Conservation (phyloP, 23 tunicate genomes). For the Styela plicata region DNA sequence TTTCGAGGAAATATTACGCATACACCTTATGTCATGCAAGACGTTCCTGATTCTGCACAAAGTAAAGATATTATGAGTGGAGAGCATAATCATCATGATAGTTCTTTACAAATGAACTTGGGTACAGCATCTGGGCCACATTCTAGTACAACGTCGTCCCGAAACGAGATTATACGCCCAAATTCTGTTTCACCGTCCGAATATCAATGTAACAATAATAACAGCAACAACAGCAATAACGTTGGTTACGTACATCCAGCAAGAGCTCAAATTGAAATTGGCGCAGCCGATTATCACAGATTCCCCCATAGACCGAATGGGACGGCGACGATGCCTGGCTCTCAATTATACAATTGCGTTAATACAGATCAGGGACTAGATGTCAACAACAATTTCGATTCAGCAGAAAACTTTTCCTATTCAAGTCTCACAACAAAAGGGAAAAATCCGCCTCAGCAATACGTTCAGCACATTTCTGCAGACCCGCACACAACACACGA, state of each 20-base stretch:
- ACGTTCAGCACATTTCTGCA: conserved; percentile 7
- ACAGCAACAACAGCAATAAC: background rate
- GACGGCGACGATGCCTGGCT: background rate
- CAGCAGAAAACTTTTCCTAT: conserved; percentile 1
- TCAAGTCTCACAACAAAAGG: conserved; percentile 8
- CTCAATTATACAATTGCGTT: background rate
- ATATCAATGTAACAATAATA: background rate
- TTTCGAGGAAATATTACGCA: background rate
- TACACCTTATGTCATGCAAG: background rate
- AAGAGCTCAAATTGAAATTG: background rate
- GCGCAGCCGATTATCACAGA: background rate
- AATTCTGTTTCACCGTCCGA: conserved; percentile 5
- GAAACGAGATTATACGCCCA: background rate
- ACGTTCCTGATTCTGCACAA: background rate
- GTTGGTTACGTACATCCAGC: background rate
- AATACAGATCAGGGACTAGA: background rate
- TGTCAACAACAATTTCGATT: background rate
- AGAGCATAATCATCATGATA: background rate
- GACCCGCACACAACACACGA: background rate
- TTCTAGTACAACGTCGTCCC: background rate
- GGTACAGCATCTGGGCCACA: background rate
- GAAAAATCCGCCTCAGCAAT: background rate
- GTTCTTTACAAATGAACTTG: background rate
- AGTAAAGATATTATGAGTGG: background rate
- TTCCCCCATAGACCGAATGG: background rate